Conservation (phyloP, 2,888 invertebrate species). For the Pandemis heparana region DNA sequence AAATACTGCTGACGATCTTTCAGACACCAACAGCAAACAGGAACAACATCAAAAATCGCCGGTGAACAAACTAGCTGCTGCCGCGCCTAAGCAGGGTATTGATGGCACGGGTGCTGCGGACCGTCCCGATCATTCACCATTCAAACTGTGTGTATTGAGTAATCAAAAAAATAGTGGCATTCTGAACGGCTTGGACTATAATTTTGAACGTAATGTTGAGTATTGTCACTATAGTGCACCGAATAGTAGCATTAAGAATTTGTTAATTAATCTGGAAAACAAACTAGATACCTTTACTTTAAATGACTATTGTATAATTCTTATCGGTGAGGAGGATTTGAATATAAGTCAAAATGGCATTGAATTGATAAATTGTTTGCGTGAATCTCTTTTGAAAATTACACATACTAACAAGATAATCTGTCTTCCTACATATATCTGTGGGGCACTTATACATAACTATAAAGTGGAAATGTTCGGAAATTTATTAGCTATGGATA, state of each 20-base stretch:
- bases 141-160: neutral
- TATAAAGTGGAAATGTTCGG: slow-evolving; percentile 15
- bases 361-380: neutral
- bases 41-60: no score
- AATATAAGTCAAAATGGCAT: neutral
- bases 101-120: neutral
- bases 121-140: neutral
- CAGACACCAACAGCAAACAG: neutral
- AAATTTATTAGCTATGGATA: neutral
- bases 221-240: slow-evolving; percentile 5
- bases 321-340: slow-evolving; percentile 7
- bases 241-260: neutral
- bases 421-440: slow-evolving; percentile 8
- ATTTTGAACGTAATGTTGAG: neutral
- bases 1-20: neutral
- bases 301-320: slow-evolving; percentile 4
- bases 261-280: neutral
- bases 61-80: neutral
- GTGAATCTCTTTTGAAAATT: neutral
- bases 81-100: neutral
- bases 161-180: neutral
- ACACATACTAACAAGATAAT: slow-evolving; percentile 12
- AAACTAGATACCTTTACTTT: neutral
- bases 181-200: neutral
- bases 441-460: slow-evolving; percentile 16